A percentile compares a stretch with the other conserved stretches of the same genome.
Evolutionary conservation across 2,888 invertebrate species (phyloP).

Genomic region (Notodonta dromedarius): DNA sequence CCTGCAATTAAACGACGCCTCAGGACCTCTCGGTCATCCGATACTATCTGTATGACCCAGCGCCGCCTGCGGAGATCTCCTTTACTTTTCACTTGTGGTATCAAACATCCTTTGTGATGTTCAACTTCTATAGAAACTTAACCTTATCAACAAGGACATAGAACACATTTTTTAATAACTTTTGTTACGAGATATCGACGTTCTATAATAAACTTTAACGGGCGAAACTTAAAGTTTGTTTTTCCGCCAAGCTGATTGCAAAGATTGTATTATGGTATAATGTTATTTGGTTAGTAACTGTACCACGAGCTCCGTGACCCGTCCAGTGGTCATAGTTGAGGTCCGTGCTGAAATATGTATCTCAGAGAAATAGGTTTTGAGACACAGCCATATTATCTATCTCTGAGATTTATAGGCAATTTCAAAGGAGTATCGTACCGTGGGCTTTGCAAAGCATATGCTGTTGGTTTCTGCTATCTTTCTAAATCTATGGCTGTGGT

Average conservation of each 20-base stretch:
- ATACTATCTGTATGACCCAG: conserved; percentile 68
- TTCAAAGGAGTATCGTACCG: too few relatives aligned
- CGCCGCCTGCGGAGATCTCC: conserved; percentile 62
- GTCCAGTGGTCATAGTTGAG: conserved; percentile 59
- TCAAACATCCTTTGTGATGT: conserved; percentile 28
- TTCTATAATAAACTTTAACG: conserved; percentile 12
- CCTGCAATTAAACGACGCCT: conserved; percentile 75
- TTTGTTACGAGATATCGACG: accelerated
- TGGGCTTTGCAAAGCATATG: too few relatives aligned
- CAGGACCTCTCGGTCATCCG: conserved; percentile 68
- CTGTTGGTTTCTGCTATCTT: too few relatives aligned
- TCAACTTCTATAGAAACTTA: conserved; percentile 6
- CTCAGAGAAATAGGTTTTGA: conserved; percentile 40
- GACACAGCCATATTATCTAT: conserved; percentile 18
- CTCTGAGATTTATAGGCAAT: conserved; percentile 17
- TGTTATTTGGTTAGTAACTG: conserved; percentile 50
- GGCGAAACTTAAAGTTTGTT: conserved; percentile 5
- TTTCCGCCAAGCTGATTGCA: background rate
- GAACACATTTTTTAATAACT: conserved; percentile 12
- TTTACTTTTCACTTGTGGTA: conserved; percentile 33
- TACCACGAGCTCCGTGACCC: conserved; percentile 58
- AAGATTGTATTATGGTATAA: conserved; percentile 30
- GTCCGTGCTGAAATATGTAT: conserved; percentile 54
- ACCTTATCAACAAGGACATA: background rate
- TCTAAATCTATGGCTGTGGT: too few relatives aligned